Conservation (phyloP, 30 jellyfish, hydroid and myxozoan genomes). For the Phacellophora camtschatica region DNA sequence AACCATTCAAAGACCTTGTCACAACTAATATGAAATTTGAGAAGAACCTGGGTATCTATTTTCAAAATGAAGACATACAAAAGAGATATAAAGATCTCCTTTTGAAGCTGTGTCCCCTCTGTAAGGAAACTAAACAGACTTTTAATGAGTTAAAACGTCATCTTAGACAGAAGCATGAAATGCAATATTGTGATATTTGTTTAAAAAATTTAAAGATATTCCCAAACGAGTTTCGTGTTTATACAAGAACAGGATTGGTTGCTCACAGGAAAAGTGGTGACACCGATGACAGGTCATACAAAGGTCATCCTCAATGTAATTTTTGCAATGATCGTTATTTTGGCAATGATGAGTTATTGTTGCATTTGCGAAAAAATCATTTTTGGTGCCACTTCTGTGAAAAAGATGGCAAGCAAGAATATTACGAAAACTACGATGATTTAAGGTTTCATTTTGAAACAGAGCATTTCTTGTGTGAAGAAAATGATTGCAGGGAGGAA, state of each 20-base stretch:
- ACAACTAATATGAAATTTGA: constrained; percentile 5
- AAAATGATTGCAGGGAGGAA: constrained; percentile 75
- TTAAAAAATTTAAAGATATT: constrained; percentile 68
- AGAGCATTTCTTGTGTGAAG: constrained; percentile 88
- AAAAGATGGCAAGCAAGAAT: constrained; percentile 94
- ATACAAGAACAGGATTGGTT: constrained; percentile 69
- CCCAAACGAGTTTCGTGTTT: constrained; percentile 73
- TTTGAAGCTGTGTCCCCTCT: constrained; percentile 41
- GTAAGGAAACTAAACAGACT: constrained; percentile 19
- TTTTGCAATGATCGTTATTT: constrained; percentile 86
- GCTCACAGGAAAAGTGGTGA: constrained; percentile 88
- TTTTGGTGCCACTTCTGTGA: constrained; percentile 99
- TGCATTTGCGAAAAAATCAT: constrained; percentile 87
- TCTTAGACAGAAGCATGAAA: constrained; percentile 75
- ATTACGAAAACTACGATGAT: constrained; percentile 71
- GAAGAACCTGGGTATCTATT: constrained; percentile 68
- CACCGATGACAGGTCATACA: constrained; percentile 70
- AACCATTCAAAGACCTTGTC: constrained; percentile 45
- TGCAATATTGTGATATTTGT: constrained; percentile 83
- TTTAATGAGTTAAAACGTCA: constrained; percentile 76
- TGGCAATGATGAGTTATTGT: constrained; percentile 80
- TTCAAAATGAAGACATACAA: constrained; percentile 32
- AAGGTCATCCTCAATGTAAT: constrained; percentile 96
- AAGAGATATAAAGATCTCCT: constrained; percentile 51
- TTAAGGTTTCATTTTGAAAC: constrained; percentile 79